A percentile compares a stretch with the other conserved stretches of the same genome.
phyloP scores from a whole-genome alignment of 2,888 invertebrate species.

The Stomorhina lunata region DNA sequence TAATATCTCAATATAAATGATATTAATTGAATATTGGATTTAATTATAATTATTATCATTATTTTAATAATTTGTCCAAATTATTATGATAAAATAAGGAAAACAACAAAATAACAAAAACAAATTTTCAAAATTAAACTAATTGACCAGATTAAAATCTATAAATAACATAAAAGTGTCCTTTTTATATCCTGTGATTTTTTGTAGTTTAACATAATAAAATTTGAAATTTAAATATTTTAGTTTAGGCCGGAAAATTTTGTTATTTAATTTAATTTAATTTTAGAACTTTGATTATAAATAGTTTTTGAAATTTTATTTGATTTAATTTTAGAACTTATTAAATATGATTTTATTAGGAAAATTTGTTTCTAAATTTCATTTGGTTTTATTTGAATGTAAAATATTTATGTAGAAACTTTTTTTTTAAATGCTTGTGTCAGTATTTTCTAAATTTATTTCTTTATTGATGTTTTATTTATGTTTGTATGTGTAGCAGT shows the following conservation, averaged over 20 bases:
- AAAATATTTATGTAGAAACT: too few relatives aligned
- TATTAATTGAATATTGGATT: conserved; percentile 27
- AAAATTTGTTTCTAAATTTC: too few relatives aligned
- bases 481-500: too few relatives aligned
- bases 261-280: conserved; percentile 1
- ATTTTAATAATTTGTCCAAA: neutral
- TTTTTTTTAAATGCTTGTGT: too few relatives aligned
- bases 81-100: neutral
- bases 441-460: too few relatives aligned
- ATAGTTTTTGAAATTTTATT: neutral
- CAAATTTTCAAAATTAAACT: neutral
- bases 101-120: neutral
- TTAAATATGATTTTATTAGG: too few relatives aligned
- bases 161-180: neutral
- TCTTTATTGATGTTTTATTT: too few relatives aligned
- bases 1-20: neutral
- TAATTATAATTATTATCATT: neutral
- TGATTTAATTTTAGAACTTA: neutral
- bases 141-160: conserved; percentile 5
- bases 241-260: neutral
- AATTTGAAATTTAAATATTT: neutral
- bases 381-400: too few relatives aligned
- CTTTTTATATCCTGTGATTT: neutral
- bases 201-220: too few relatives aligned
- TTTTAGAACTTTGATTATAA: too few relatives aligned